Base-by-base conservation (phyloP, 2,888 invertebrate species). In the Eumerus sabulonum region DNA sequence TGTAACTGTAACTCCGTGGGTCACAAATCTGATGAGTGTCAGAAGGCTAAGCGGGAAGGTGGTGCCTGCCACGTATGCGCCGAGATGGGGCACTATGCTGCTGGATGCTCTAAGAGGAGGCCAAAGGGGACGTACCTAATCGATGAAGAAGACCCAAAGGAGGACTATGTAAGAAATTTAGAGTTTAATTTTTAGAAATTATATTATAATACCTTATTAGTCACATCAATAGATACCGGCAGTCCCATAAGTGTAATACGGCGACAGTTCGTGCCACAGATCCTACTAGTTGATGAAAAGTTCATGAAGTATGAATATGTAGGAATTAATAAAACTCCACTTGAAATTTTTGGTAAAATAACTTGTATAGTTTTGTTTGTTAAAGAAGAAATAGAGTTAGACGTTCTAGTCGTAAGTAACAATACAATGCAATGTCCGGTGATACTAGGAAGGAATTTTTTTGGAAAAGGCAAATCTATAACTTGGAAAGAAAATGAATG, bases 261-360 rank as follows among this genome's bases (percentile, higher is more conserved):
- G 3, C 11, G 44, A 13, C 51, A 56, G 48, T 27, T 27, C 7
- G 2, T 27, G 27, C 7, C 27, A 27, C 3, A 27, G 27, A 7
- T 27, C 3, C 27, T 27, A 27, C 7, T 27, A 27, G 27, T 7
- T 27, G 27, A 27, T 27, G 27, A 27, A 7, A 27, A 27, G 27
- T 27, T 13, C 9, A 44, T 44, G 7, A 47, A 17, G 17, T 16
- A 19, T 1, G 17, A 7, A 17, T 44, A 60, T 19, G 14, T 68
- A 0, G 60, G 68, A 9, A 68, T 68, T 9, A 68, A 68, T 68
- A 68, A 59, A 68, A 68, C 51, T 38, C 9, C 38, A 60, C 44
- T 53, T 1, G 53, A 16, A 50, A 53, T 35, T 60, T 50, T 12
- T n/a, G 45, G 57, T 11, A 44, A 59, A 36, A 11, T 40, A n/a